Conservation (phyloP, 2,113 vertebrate genomes). For the Ammodytes dubius region DNA sequence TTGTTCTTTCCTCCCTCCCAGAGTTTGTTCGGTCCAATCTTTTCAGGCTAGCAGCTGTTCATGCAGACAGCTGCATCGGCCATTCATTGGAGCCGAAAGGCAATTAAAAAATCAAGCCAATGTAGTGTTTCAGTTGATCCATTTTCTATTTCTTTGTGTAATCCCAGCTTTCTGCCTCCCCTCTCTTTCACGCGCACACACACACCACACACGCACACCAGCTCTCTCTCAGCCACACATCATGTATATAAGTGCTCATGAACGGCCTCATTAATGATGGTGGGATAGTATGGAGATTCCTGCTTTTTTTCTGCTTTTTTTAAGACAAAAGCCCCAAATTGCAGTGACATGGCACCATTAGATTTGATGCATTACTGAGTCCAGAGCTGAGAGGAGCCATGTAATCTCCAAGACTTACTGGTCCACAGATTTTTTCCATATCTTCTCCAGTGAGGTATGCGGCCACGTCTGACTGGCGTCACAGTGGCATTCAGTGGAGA, state of each 20-base stretch:
- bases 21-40: constrained; percentile 65
- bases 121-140: constrained; percentile 87
- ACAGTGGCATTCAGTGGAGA: constrained; percentile 76
- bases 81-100: constrained; percentile 74
- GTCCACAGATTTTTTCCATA: constrained; percentile 84
- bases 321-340: constrained; percentile 74
- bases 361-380: constrained; percentile 77
- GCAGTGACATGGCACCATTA: constrained; percentile 71
- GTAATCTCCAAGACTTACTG: constrained; percentile 83
- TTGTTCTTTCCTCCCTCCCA: constrained; percentile 60
- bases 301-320: constrained; percentile 57
- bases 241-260: constrained; percentile 26
- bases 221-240: constrained; percentile 29
- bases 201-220: constrained; percentile 38
- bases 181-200: constrained; percentile 44
- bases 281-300: constrained; percentile 40
- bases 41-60: constrained; percentile 84
- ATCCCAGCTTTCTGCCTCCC: constrained; percentile 75
- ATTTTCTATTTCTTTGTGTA: constrained; percentile 81
- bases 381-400: constrained; percentile 77
- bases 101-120: constrained; percentile 83
- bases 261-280: constrained; percentile 46
- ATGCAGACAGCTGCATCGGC: constrained; percentile 82
- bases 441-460: constrained; percentile 80
- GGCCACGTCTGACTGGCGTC: constrained; percentile 84